These are phyloP conservation scores for Tapirus indicus DNA, from an alignment of 2,797 vertebrate genomes.

Conservation along the genomic window DNA sequence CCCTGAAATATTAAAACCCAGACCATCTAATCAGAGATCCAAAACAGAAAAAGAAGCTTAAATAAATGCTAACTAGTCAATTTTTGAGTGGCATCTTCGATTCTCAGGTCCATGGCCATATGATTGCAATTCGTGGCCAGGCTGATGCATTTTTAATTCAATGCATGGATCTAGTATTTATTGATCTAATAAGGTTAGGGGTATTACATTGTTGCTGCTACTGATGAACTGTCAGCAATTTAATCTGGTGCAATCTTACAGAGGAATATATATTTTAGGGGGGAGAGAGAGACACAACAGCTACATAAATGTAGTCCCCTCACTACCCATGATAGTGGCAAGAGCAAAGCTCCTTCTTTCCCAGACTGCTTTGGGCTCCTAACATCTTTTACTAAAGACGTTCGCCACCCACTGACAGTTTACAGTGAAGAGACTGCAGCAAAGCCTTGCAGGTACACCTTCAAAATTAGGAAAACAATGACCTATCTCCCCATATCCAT, in stretches of 20 bases:
- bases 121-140: constrained; percentile 65
- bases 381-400: background rate
- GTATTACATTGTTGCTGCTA: constrained; percentile 78
- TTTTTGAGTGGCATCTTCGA: constrained; percentile 68
- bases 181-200: constrained; percentile 83
- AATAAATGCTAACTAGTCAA: constrained; percentile 61
- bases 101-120: constrained; percentile 45
- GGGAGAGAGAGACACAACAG: background rate
- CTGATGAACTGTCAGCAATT: constrained; percentile 82
- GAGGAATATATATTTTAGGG: constrained; percentile 50
- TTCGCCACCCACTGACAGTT: background rate
- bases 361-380: constrained; percentile 29
- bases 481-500: background rate
- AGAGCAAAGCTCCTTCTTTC: constrained; percentile 52
- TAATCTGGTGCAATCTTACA: constrained; percentile 81
- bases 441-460: background rate
- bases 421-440: background rate
- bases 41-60: constrained; percentile 66
- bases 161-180: constrained; percentile 79
- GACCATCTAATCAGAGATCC: constrained; percentile 20
- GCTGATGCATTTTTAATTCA: constrained; percentile 81
- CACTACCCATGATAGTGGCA: background rate
- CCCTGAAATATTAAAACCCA: constrained; percentile 56
- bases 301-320: background rate
- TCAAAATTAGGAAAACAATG: background rate